Conservation (phyloP, 1,140 invertebrate genomes). For the Vanessa tameamea region DNA sequence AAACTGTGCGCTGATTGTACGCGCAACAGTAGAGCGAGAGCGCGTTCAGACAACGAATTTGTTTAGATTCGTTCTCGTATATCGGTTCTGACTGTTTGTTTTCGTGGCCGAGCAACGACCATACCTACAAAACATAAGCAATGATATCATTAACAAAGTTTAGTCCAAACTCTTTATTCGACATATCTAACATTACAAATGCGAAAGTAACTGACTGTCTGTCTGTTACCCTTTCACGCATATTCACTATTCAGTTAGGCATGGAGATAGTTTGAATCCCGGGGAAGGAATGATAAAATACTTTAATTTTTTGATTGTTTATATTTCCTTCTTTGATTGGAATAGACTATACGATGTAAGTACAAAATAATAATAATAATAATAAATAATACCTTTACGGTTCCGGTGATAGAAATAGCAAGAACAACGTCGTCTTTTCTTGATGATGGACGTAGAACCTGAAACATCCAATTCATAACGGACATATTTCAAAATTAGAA, state of each 20-base stretch:
- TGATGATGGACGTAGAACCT: conserved; percentile 91
- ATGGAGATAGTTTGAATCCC: no score
- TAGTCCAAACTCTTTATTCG: not conserved
- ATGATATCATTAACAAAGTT: not conserved
- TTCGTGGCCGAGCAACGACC: conserved; percentile 95
- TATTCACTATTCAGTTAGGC: no score
- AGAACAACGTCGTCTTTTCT: conserved; percentile 98
- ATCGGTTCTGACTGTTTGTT: conserved; percentile 92
- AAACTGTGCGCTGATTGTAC: conserved; percentile 97
- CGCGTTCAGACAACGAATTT: conserved; percentile 96
- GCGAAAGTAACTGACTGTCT: no score
- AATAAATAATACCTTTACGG: conserved; percentile 92
- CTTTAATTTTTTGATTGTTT: no score
- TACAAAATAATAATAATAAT: no score
- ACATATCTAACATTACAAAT: not conserved
- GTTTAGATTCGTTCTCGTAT: conserved; percentile 99
- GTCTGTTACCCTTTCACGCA: no score
- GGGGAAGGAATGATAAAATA: no score
- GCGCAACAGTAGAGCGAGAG: conserved; percentile 95
- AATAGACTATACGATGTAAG: no score
- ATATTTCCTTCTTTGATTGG: no score
- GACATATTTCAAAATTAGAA: no score
- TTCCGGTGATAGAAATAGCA: conserved; percentile 97
- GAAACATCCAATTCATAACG: conserved; percentile 16
- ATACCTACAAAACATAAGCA: conserved; percentile 83